Evolutionary conservation across 1,140 invertebrate genomes (phyloP).

Genomic region (Drosophila persimilis): DNA sequence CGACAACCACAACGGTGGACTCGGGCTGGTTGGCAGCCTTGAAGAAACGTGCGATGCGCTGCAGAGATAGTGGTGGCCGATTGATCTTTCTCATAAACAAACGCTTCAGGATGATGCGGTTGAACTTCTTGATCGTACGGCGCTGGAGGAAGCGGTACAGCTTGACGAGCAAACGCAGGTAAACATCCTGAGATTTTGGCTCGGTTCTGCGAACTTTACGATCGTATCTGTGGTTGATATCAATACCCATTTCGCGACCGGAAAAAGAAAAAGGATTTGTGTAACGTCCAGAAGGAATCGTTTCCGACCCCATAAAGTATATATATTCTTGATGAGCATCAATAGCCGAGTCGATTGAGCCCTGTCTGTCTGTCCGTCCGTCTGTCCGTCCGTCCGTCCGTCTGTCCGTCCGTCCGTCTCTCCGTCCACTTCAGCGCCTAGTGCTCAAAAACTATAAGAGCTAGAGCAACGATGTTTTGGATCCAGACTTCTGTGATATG

Average conservation of each 20-base stretch:
- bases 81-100: conserved; percentile 99
- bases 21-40: conserved; percentile 93
- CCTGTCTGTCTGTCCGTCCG: too few species aligned
- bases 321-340: too few species aligned
- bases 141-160: conserved; percentile 98
- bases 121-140: conserved; percentile 97
- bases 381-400: too few species aligned
- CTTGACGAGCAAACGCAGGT: conserved; percentile 98
- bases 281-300: too few species aligned
- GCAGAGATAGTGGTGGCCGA: conserved; percentile 95
- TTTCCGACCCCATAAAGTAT: too few species aligned
- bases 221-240: conserved; percentile 99
- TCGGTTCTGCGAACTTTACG: conserved; percentile 97
- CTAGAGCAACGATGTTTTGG: too few species aligned
- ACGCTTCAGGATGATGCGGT: conserved; percentile 96
- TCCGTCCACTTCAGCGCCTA: too few species aligned
- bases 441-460: too few species aligned
- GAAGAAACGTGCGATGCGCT: conserved; percentile 92
- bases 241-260: conserved; percentile 90
- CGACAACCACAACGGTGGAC: conserved; percentile 96
- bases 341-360: too few species aligned
- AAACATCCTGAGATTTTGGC: conserved; percentile 98
- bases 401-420: too few species aligned
- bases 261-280: too few species aligned
- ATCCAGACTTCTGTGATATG: too few species aligned